phyloP scores from a whole-genome alignment of 2,888 invertebrate genomes.

The Leptarthrus brevirostris region DNA sequence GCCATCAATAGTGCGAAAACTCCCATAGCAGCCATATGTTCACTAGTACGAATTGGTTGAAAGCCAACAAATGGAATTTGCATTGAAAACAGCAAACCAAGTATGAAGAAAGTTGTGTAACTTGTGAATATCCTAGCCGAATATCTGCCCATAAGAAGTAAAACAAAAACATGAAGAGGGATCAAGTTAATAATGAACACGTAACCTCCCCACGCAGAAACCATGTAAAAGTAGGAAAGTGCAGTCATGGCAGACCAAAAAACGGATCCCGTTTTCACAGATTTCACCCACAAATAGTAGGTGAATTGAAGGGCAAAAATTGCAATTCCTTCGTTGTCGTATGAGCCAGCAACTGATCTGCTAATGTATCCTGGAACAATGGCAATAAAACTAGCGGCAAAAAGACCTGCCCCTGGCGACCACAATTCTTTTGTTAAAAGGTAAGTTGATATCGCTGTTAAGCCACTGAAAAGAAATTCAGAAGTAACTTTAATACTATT shows the following conservation, averaged over 20 bases:
- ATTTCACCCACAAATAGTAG: slow-evolving; percentile 97
- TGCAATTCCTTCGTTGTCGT: slow-evolving; percentile 99
- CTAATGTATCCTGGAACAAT: slow-evolving; percentile 99
- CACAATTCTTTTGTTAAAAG: slow-evolving; percentile 97
- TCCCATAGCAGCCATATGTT: slow-evolving; percentile 99
- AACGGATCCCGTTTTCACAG: slow-evolving; percentile 96
- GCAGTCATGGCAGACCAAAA: slow-evolving; percentile 96
- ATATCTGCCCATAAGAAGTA: slow-evolving; percentile 95
- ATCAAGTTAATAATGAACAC: slow-evolving; percentile 99
- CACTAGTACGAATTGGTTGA: slow-evolving; percentile 98
- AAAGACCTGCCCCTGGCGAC: slow-evolving; percentile 95
- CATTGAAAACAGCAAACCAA: slow-evolving; percentile 96
- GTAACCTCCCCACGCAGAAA: slow-evolving; percentile 99
- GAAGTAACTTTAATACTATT: too few relatives aligned
- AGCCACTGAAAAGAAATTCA: slow-evolving; percentile 91
- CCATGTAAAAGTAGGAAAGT: slow-evolving; percentile 99
- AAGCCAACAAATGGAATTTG: slow-evolving; percentile 97
- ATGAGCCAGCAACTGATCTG: slow-evolving; percentile 98
- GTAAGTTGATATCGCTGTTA: slow-evolving; percentile 98
- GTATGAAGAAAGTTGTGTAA: slow-evolving; percentile 96
- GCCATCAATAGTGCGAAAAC: slow-evolving; percentile 95
- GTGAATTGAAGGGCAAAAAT: slow-evolving; percentile 99
- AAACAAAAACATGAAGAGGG: slow-evolving; percentile 95
- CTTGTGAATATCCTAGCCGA: slow-evolving; percentile 93
- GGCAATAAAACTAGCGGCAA: slow-evolving; percentile 99